A percentile compares a stretch with the other conserved stretches of the same genome.
Conservation (phyloP, 2,113 vertebrate genomes). For the Camelus dromedarius region DNA sequence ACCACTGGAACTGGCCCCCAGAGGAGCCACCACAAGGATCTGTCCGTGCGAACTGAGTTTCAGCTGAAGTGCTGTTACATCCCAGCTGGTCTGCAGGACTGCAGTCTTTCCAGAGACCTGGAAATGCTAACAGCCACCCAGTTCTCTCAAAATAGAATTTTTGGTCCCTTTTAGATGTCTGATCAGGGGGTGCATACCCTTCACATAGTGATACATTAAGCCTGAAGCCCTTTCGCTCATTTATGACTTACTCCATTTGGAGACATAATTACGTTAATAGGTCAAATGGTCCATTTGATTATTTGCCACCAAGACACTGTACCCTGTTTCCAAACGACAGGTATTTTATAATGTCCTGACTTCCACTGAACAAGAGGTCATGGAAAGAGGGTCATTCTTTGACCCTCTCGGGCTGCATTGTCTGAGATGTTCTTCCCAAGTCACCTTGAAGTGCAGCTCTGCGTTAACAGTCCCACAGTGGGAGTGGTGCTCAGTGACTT, state of each 20-base stretch:
- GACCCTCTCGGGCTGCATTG: too few species aligned
- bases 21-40: not conserved
- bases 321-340: not conserved
- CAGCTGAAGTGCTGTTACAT: not conserved
- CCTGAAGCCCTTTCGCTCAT: not conserved
- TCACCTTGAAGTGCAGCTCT: not conserved
- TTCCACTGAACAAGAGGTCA: not conserved
- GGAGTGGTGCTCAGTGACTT: fast-evolving
- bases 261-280: not conserved
- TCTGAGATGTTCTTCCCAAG: not conserved
- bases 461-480: fast-evolving
- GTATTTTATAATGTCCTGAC: not conserved
- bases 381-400: not conserved
- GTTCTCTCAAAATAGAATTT: not conserved
- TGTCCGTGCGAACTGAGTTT: not conserved
- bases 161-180: not conserved
- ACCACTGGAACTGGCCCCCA: fast-evolving
- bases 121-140: not conserved
- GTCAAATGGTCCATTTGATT: not conserved
- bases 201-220: not conserved
- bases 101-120: not conserved
- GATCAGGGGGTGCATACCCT: not conserved
- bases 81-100: not conserved
- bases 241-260: not conserved
- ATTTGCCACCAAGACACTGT: not conserved